A percentile compares a stretch with the other conserved stretches of the same genome.
Evolutionary conservation across 1,140 invertebrate genomes (phyloP).

Genomic region (Dendrolimus punctatus): DNA sequence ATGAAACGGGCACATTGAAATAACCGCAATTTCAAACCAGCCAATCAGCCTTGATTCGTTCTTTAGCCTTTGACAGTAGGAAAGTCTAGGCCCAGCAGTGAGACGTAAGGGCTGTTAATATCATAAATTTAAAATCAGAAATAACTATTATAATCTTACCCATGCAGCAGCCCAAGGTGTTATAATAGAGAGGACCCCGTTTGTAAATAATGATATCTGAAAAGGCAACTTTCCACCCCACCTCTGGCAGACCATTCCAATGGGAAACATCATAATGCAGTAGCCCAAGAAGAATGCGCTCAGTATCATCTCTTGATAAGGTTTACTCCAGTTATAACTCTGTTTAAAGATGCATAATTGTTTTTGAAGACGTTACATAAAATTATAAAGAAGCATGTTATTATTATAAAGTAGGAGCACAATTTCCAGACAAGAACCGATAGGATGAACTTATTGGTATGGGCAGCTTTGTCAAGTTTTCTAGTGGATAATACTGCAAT

Average conservation of each 20-base stretch:
- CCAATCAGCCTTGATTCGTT: background rate
- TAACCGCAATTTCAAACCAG: too few relatives aligned
- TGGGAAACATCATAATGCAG: constrained; percentile 72
- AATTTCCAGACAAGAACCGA: too few relatives aligned
- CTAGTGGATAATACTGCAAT: too few relatives aligned
- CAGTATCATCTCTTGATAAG: constrained; percentile 73
- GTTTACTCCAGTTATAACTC: constrained; percentile 74
- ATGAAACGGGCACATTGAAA: too few relatives aligned
- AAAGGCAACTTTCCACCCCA: constrained; percentile 73
- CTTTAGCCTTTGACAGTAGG: background rate
- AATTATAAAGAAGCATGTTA: too few relatives aligned
- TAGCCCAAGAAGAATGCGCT: constrained; percentile 76
- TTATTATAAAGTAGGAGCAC: too few relatives aligned
- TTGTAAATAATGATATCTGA: constrained; percentile 41
- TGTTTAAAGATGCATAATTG: constrained; percentile 24
- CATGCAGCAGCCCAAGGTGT: constrained; percentile 40
- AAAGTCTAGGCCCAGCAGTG: background rate
- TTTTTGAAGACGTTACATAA: background rate
- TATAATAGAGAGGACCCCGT: constrained; percentile 35
- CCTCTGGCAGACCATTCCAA: constrained; percentile 72
- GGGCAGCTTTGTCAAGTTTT: too few relatives aligned
- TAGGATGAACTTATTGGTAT: too few relatives aligned
- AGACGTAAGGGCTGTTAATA: too few relatives aligned
- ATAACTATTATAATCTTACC: constrained; percentile 20
- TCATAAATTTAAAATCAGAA: too few relatives aligned